Evolutionary conservation across 2,113 vertebrate species (phyloP), one percentile per base, ranked within the genome.

Genomic region (Xerus inauris): DNA sequence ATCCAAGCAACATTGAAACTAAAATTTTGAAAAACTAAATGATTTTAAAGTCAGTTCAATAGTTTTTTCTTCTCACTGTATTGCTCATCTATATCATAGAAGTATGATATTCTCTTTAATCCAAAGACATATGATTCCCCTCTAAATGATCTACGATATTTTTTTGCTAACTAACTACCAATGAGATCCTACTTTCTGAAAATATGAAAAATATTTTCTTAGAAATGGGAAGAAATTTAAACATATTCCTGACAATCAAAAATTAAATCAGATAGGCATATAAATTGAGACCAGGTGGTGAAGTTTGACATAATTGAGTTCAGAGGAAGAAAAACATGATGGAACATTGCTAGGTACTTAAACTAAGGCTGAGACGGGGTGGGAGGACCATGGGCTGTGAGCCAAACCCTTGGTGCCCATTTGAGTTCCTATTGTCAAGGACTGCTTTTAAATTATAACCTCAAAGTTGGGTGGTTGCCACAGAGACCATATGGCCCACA

Each of bases 11-110:
- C 49, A 71, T 51, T 51, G 93, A 92, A 92, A 22, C 30, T 73
- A n/a, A 32, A 95, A 64, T 24, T 85, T 62, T 95, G 45, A 65
- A 96, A 96, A 83, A 11, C 51, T 69, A 79, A 79, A 80, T 77
- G 3, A 80, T 86, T 96, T 97, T 84, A 87, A 95, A 87, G 65
- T 32, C 32, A 84, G 32, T 77, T 69, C 42, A 89, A 57, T 45
- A 73, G 64, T 40, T 93, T 97, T 79, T 81, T 82, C 38, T 51
- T 69, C 42, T 87, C 89, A 20, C 19, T 54, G 30, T 22, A 26
- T n/a, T 89, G 8, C 19, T 87, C 28, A 69, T 83, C 65, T 64
- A 7, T 24, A 47, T 81, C 14, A 81, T 59, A 89, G 82, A 95
- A 77, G 81, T 69, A 8, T 26, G 30, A 92, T 26, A 30, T 80